Conservation (phyloP, 2,113 vertebrate species). For the Felis chaus region DNA sequence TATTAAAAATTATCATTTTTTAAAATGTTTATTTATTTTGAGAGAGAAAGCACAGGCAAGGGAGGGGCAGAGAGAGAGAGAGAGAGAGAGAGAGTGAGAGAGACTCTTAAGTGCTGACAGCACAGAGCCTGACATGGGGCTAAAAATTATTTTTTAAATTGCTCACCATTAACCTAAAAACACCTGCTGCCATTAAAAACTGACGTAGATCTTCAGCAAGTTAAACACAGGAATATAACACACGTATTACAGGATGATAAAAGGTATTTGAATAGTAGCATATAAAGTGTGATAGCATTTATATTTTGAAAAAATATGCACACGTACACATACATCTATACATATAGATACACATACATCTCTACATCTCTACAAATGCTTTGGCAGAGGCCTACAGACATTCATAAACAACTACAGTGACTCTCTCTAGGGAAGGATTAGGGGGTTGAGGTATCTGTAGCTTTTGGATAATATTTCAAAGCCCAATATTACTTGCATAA, state of each 20-base stretch:
- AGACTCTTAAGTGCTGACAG: too few relatives aligned
- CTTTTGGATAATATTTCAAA: background rate
- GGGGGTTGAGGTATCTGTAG: background rate
- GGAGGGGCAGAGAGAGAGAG: too few relatives aligned
- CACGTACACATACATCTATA: background rate
- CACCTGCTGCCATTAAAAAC: background rate
- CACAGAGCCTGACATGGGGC: too few relatives aligned
- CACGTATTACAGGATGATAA: background rate
- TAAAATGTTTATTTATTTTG: too few relatives aligned
- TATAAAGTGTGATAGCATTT: background rate
- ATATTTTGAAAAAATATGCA: background rate
- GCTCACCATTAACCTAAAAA: background rate
- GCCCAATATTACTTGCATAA: background rate
- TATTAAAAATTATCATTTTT: too few relatives aligned
- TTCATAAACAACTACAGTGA: background rate
- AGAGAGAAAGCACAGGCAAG: too few relatives aligned
- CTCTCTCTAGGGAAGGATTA: background rate
- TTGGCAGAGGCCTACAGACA: background rate
- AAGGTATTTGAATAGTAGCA: background rate
- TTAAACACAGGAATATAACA: background rate
- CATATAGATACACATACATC: background rate
- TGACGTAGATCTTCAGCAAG: background rate
- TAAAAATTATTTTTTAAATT: background rate
- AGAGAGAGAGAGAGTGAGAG: too few relatives aligned
- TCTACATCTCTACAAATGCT: background rate